phyloP scores from a whole-genome alignment of 2,888 invertebrate species.

The Sesamia inferens region DNA sequence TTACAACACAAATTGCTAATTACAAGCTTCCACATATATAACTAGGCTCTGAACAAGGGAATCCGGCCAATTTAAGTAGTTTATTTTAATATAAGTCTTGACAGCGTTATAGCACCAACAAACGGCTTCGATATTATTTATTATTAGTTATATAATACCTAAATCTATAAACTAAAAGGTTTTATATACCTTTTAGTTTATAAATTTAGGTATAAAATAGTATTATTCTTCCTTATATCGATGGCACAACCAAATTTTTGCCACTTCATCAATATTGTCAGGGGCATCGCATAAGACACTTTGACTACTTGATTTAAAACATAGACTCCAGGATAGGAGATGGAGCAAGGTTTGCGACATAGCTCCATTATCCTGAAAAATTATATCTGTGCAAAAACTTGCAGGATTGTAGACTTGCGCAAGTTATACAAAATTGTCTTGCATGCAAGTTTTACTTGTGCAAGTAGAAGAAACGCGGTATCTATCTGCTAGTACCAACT shows the following conservation, averaged over 20 bases:
- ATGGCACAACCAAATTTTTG: too few relatives aligned
- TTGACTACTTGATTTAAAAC: too few relatives aligned
- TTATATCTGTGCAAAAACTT: background rate
- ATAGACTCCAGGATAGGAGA: too few relatives aligned
- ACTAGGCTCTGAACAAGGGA: too few relatives aligned
- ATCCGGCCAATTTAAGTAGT: too few relatives aligned
- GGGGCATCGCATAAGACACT: too few relatives aligned
- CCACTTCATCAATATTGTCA: too few relatives aligned
- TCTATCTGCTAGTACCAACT: conserved; percentile 12
- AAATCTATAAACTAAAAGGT: background rate
- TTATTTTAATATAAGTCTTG: background rate
- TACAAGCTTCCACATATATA: too few relatives aligned
- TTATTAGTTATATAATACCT: too few relatives aligned
- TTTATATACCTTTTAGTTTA: background rate
- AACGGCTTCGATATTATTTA: background rate
- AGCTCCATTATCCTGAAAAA: background rate
- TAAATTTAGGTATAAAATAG: background rate
- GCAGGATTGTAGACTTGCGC: background rate
- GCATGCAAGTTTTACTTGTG: background rate
- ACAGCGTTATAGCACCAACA: background rate
- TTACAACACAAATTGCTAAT: too few relatives aligned
- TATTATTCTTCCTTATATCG: too few relatives aligned
- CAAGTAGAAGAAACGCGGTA: background rate
- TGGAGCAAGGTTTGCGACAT: too few relatives aligned
- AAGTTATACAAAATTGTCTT: background rate